phyloP scores from a whole-genome alignment of 2,113 vertebrate genomes.

The Leptobrachium ailaonicum region DNA sequence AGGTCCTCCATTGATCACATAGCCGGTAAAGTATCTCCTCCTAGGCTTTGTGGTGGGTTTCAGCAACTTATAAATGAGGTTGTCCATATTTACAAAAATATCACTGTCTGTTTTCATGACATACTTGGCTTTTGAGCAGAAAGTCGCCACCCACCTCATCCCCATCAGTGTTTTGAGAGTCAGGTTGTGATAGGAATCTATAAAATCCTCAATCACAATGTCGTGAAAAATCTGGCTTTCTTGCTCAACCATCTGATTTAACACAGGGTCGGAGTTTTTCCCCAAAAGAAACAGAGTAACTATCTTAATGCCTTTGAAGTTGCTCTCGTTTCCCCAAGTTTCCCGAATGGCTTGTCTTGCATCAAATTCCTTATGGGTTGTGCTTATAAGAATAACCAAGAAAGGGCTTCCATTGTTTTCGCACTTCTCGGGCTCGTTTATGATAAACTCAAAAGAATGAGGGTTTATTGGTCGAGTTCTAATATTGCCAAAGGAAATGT shows the following conservation, averaged over 20 bases:
- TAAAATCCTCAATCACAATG: constrained; percentile 95
- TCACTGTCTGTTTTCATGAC: constrained; percentile 99
- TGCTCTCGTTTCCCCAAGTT: constrained; percentile 96
- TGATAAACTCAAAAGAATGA: constrained; percentile 90
- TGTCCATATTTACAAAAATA: constrained; percentile 99
- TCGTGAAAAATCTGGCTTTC: constrained; percentile 98
- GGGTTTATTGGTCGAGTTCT: constrained; percentile 93
- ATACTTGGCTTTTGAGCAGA: constrained; percentile 95
- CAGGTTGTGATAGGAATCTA: constrained; percentile 96
- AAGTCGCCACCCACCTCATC: constrained; percentile 95
- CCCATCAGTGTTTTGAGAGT: constrained; percentile 98
- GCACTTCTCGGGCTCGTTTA: constrained; percentile 94
- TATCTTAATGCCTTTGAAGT: constrained; percentile 85
- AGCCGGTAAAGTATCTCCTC: constrained; percentile 94
- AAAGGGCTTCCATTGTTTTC: constrained; percentile 80
- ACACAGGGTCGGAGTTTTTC: constrained; percentile 81
- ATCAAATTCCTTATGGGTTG: constrained; percentile 96
- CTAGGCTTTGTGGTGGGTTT: constrained; percentile 94
- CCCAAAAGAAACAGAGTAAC: constrained; percentile 93
- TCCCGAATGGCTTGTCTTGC: constrained; percentile 96
- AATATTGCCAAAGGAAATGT: constrained; percentile 90
- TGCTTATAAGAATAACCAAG: constrained; percentile 95
- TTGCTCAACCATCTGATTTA: constrained; percentile 98
- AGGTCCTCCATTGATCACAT: constrained; percentile 93
- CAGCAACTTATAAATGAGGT: constrained; percentile 93